Base-by-base conservation (phyloP, 2,113 vertebrate species). In the Tupaia chinensis region DNA sequence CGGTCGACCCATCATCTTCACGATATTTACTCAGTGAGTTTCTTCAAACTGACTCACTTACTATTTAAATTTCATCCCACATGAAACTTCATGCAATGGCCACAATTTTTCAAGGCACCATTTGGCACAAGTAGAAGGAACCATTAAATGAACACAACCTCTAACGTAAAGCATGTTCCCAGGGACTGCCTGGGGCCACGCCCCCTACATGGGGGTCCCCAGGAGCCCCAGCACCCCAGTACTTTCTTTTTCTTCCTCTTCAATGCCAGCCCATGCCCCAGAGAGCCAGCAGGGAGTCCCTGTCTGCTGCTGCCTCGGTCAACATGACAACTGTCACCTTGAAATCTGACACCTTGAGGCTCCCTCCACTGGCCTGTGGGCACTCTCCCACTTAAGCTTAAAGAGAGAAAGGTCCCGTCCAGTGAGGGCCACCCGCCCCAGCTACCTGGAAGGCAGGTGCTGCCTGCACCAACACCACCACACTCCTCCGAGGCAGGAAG, bases 31-130 rank as follows among this genome's bases (percentile, higher is more conserved):
- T 79, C 69, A 69, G 70, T 44, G 22, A 72, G 11, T 63, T 83
- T 90, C 69, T 95, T 95, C 86, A 93, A 95, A 54, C 2, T 23
- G 53, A 81, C 44, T 93, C 32, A 74, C 54, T 88, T 93, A 92
- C 86, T 56, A 93, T 80, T 93, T 61, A 94, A 56, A 73, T 68
- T 58, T 74, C 34, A 76, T 83, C 95, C 56, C 32, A 92, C 81
- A 60, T 58, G 34, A 96, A 92, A 96, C 29, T 53, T 77, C 61
- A n/a, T 0, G 1, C 58, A 86, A 81, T 29, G 68, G 34, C 2
- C 72, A 32, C 32, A 19, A 72, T 60, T 79, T 79, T 76, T 87
- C 70, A 83, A 68, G 29, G 29, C 17, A 15, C 34, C 9, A 16
- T 32, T 81, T 85, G 54, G 76, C 22, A 56, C 81, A 29, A 83